Conservation (phyloP, 2,888 invertebrate species). For the Ormyrus nitidulus region DNA sequence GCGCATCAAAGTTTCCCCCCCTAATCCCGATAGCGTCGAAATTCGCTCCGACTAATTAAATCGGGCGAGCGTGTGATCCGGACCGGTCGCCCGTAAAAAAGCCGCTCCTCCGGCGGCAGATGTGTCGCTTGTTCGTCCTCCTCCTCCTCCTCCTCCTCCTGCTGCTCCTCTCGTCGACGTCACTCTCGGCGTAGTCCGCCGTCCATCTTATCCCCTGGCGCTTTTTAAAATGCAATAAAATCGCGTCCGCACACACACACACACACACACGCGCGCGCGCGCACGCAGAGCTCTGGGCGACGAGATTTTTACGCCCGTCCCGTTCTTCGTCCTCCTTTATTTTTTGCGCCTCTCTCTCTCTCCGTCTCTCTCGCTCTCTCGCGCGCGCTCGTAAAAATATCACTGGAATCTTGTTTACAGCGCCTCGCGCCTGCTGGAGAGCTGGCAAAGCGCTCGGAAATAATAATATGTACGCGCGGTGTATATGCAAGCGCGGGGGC, state of each 20-base stretch:
- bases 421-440: neutral
- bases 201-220: constrained; percentile 1
- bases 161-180: neutral
- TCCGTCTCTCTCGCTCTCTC: neutral
- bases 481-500: neutral
- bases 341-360: neutral
- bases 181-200: neutral
- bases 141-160: neutral
- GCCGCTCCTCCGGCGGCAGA: neutral
- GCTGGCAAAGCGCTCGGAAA: constrained; percentile 8
- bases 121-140: constrained; percentile 4
- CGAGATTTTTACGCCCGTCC: constrained; percentile 29
- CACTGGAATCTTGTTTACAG: constrained; percentile 44
- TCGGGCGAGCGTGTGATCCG: too few relatives aligned
- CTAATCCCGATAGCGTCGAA: too few relatives aligned
- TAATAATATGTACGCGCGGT: constrained; percentile 9
- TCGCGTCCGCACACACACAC: neutral
- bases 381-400: constrained; percentile 43
- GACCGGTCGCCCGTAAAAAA: too few relatives aligned
- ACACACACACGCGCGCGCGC: neutral
- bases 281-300: constrained; percentile 3
- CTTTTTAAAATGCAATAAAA: constrained; percentile 52
- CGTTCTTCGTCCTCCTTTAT: neutral
- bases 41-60: too few relatives aligned
- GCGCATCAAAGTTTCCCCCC: too few relatives aligned